Base-by-base conservation (phyloP, 2,797 vertebrate species). In the Discoglossus pictus region DNA sequence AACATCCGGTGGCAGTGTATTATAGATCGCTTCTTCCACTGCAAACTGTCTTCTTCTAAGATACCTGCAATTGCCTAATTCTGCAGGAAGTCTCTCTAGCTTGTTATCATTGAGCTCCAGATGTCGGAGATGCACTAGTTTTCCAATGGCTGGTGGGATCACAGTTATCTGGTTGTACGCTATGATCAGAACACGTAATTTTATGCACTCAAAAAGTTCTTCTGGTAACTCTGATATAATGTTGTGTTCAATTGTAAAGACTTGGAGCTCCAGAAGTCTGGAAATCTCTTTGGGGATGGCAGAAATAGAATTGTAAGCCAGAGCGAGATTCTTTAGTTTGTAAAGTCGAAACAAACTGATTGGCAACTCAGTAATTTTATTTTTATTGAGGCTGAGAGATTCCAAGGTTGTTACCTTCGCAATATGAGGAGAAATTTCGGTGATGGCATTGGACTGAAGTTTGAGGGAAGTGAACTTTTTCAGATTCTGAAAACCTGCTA, bases 171-270 rank as follows among this genome's bases (percentile, higher is more conserved):
- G 80, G 51, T 92, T 92, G 75, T 80, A 78, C 16, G 85, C 76
- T 18, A 88, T 75, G 7, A 85, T 84, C 1, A 92, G 76, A 47
- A 71, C 72, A 12, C 78, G 79, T 31, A 91, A 70, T 61, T 86
- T 81, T 44, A 70, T 60, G 38, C 89, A 89, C 38, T 67, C 34
- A 73, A 87, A 89, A 2, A 92, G 78, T 38, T 79, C 81, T 13
- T 62, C 17, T 2, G 89, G 89, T 3, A 92, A 75, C 1, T 50
- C 73, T 72, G 88, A 84, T 2, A 92, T 52, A 21, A 76, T 78
- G 84, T 92, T 92, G 8, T 78, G 76, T 20, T 83, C 88, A 36
- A 92, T 71, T 23, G 89, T 88, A 18, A 92, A 79, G 61, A 89
- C 84, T 6, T 74, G 67, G 0, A 92, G 83, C 40, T 79, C 72